These are phyloP conservation scores for Microvelia longipes DNA, from an alignment of 1,140 invertebrate genomes.

Conservation along the genomic window DNA sequence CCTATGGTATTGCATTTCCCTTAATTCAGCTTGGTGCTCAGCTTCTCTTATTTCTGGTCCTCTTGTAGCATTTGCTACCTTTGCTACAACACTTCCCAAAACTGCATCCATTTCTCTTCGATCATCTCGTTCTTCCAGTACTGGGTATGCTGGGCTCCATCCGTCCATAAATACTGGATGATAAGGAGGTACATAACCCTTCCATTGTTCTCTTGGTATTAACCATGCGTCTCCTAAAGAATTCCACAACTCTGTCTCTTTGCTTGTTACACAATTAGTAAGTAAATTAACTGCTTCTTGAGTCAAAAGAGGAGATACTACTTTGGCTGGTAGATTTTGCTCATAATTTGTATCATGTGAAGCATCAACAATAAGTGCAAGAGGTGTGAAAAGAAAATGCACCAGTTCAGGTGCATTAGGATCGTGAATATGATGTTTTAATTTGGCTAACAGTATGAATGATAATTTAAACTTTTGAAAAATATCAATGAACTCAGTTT, in stretches of 20 bases:
- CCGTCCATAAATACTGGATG: conserved; percentile 90
- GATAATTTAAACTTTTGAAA: conserved; percentile 98
- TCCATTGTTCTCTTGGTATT: conserved; percentile 81
- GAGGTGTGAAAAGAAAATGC: conserved; percentile 93
- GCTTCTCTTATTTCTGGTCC: conserved; percentile 6
- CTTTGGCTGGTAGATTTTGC: conserved; percentile 64
- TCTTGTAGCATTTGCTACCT: neutral
- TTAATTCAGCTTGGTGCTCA: conserved; percentile 21
- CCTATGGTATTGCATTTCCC: conserved; percentile 33
- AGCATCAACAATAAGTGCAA: conserved; percentile 91
- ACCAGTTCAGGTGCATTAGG: conserved; percentile 97
- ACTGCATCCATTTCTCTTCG: conserved; percentile 11
- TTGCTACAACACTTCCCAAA: neutral
- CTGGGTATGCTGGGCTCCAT: conserved; percentile 76
- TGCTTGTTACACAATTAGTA: conserved; percentile 92
- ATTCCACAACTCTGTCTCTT: conserved; percentile 96
- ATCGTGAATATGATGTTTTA: conserved; percentile 95
- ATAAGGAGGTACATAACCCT: conserved; percentile 65
- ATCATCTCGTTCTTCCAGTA: conserved; percentile 48
- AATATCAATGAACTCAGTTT: conserved; percentile 92
- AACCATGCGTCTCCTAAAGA: conserved; percentile 87
- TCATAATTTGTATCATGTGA: conserved; percentile 67
- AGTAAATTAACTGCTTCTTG: conserved; percentile 88
- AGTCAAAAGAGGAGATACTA: conserved; percentile 80
- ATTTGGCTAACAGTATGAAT: conserved; percentile 88